Percentiles rank a stretch among this genome's conserved stretches.
Conservation (phyloP, 2,888 invertebrate genomes). For the Cenopis cana region DNA sequence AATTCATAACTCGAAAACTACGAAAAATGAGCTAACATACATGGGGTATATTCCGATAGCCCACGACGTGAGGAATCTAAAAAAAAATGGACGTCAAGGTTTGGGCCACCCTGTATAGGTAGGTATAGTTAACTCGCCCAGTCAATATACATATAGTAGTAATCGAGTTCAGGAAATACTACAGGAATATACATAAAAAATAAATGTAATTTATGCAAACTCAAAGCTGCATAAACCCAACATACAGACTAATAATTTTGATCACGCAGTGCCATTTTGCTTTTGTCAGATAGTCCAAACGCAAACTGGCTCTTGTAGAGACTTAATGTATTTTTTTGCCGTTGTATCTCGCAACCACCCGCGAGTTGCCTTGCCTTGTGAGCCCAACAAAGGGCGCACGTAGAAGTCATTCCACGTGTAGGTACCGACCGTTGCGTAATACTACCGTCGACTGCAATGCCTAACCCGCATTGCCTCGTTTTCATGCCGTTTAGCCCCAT, state of each 20-base stretch:
- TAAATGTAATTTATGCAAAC: not conserved
- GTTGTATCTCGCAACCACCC: constrained; percentile 25
- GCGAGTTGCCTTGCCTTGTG: constrained; percentile 18
- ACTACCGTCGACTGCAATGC: constrained; percentile 31
- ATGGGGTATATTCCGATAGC: too few species aligned
- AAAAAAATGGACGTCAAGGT: too few species aligned
- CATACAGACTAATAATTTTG: not conserved
- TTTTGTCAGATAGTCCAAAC: not conserved
- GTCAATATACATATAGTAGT: too few species aligned
- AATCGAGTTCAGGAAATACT: too few species aligned
- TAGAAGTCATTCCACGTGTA: constrained; percentile 39
- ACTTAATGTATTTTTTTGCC: constrained; percentile 7
- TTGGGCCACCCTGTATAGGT: too few species aligned
- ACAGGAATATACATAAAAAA: not conserved
- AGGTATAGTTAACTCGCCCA: too few species aligned
- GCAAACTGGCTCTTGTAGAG: constrained; percentile 1
- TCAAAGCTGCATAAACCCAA: not conserved
- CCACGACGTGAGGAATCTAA: too few species aligned
- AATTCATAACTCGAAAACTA: too few species aligned
- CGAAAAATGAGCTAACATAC: too few species aligned
- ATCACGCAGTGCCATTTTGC: constrained; percentile 1
- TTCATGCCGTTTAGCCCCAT: not conserved
- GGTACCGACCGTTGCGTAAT: constrained; percentile 46
- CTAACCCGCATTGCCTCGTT: constrained; percentile 46
- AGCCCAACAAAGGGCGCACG: constrained; percentile 31